phyloP scores from a whole-genome alignment of 2,113 vertebrate species.

The Catagonus wagneri region DNA sequence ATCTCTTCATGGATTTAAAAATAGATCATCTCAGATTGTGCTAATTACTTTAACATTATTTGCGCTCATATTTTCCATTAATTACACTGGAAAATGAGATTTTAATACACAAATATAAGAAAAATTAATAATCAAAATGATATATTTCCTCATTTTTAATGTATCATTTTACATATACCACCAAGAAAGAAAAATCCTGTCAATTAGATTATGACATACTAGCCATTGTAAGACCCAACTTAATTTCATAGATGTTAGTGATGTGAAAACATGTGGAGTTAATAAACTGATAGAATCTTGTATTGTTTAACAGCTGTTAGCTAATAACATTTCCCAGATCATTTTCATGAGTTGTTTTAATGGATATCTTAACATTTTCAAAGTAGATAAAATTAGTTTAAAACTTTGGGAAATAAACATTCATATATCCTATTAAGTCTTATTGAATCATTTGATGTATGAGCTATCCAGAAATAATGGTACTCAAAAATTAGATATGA shows the following conservation, averaged over 20 bases:
- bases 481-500: background rate
- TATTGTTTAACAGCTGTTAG: background rate
- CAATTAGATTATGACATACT: background rate
- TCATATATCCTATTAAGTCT: background rate
- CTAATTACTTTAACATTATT: background rate
- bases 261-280: background rate
- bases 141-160: background rate
- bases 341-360: conserved; percentile 2
- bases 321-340: background rate
- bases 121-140: background rate
- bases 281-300: background rate
- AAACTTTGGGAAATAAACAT: background rate
- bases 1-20: background rate
- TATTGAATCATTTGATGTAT: background rate
- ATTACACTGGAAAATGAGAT: background rate
- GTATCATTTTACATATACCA: background rate
- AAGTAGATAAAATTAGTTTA: background rate
- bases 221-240: background rate
- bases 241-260: conserved; percentile 25
- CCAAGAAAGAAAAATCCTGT: background rate
- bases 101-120: background rate
- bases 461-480: background rate
- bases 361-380: background rate
- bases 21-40: background rate
- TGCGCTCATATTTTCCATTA: background rate